Percentiles rank a stretch among this genome's conserved stretches.
Evolutionary conservation across 53 echinoderm and acorn worm genomes (phyloP).

Genomic region (Hippasteria phrygiana): DNA sequence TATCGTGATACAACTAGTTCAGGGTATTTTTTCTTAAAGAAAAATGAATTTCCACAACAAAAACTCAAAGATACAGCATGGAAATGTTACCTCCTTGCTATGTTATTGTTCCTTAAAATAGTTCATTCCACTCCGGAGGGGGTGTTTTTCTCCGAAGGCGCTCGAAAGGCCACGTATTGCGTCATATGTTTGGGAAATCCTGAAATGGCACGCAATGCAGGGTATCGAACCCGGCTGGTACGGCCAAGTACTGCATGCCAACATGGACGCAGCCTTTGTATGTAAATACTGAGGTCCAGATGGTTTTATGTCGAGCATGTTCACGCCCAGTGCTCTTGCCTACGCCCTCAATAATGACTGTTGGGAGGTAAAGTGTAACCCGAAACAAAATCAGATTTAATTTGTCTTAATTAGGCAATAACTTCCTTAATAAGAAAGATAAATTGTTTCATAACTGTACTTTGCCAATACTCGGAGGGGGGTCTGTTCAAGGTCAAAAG

Average conservation of each 20-base stretch:
- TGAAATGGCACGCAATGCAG: constrained; percentile 48
- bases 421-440: no score
- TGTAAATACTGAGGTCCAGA: constrained; percentile 8
- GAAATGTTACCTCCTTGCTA: neutral
- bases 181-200: constrained; percentile 70
- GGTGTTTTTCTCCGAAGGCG: constrained; percentile 45
- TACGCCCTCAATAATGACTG: no score
- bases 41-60: neutral
- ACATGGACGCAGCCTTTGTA: constrained; percentile 11
- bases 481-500: no score
- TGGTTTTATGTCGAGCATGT: neutral
- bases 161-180: constrained; percentile 55
- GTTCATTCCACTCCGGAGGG: constrained; percentile 5
- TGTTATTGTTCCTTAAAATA: neutral
- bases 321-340: no score
- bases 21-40: neutral
- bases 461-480: no score
- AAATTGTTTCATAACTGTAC: no score
- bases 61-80: neutral
- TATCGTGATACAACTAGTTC: neutral
- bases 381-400: no score
- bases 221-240: neutral
- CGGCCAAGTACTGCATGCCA: neutral
- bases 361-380: no score
- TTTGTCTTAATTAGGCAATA: no score